A percentile compares a stretch with the other conserved stretches of the same genome.
Evolutionary conservation across 2,797 vertebrate genomes (phyloP).

Genomic region (Poeciliopsis infans): DNA sequence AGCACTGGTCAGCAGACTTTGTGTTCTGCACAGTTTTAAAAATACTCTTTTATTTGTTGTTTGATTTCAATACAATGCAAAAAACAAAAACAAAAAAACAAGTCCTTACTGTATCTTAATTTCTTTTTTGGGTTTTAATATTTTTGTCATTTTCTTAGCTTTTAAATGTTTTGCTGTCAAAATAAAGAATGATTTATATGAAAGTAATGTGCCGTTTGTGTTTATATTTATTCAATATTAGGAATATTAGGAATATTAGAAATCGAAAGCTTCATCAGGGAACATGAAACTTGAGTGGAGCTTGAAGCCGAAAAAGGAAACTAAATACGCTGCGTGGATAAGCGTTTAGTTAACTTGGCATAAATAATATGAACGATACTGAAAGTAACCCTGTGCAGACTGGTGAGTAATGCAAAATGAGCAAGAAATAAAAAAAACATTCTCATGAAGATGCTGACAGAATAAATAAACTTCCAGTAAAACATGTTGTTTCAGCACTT

Average conservation of each 20-base stretch:
- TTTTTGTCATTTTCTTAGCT: constrained; percentile 35
- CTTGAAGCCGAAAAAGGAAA: neutral
- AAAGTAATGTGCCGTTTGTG: constrained; percentile 40
- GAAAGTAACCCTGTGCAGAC: neutral
- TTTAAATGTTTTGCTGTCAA: constrained; percentile 54
- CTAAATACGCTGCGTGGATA: no score
- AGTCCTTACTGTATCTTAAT: constrained; percentile 29
- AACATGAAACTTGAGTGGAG: neutral
- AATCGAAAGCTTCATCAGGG: no score
- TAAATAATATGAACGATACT: neutral
- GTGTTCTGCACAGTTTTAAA: constrained; percentile 1
- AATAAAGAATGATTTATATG: constrained; percentile 43
- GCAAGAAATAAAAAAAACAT: neutral
- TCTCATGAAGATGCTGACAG: neutral
- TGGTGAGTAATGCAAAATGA: neutral
- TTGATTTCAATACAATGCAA: constrained; percentile 18
- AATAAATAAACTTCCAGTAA: neutral
- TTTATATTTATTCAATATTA: neutral
- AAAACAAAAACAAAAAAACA: neutral
- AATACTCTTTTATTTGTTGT: constrained; percentile 9
- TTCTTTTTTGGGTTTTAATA: constrained; percentile 28
- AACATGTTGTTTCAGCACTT: constrained; percentile 15
- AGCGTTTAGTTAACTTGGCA: neutral
- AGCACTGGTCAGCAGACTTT: neutral
- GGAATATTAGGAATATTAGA: neutral